Evolutionary conservation across 2,888 invertebrate genomes (phyloP).

Genomic region (Drosophila tanythrix): DNA sequence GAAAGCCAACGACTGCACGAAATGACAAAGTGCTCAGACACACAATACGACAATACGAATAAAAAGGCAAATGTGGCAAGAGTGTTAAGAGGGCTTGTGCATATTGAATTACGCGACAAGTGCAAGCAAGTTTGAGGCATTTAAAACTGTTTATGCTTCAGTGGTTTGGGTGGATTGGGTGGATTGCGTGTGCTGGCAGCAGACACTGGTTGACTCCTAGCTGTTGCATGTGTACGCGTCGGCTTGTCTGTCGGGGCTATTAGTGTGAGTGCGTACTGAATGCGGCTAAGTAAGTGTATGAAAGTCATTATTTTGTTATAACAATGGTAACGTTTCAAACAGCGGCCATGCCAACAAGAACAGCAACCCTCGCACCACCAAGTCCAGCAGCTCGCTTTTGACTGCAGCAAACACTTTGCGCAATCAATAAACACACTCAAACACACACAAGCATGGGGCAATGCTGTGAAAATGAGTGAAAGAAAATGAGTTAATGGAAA

Average conservation of each 20-base stretch:
- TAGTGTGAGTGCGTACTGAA: conserved; percentile 36
- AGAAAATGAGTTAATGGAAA: conserved; percentile 80
- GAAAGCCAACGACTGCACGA: conserved; percentile 2
- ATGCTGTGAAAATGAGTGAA: conserved; percentile 58
- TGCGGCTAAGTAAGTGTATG: conserved; percentile 47
- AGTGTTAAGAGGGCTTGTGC: conserved; percentile 61
- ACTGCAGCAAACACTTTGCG: conserved; percentile 67
- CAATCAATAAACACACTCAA: conserved; percentile 66
- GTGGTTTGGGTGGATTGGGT: conserved; percentile 27
- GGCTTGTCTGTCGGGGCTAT: conserved; percentile 9
- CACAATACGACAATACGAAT: conserved; percentile 28
- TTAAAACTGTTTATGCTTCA: conserved; percentile 69
- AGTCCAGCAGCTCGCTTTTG: conserved; percentile 23
- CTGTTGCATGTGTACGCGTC: conserved; percentile 19
- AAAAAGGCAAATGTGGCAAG: conserved; percentile 40
- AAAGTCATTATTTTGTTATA: conserved; percentile 77
- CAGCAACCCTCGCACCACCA: background rate
- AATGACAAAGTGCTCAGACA: conserved; percentile 19
- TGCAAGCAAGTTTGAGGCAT: conserved; percentile 76
- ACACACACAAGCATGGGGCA: background rate
- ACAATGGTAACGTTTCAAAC: conserved; percentile 72
- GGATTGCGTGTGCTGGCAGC: conserved; percentile 4
- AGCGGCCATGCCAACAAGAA: conserved; percentile 18
- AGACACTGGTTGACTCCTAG: conserved; percentile 10
- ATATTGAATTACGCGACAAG: conserved; percentile 81